Evolutionary conservation across 2,797 vertebrate genomes (phyloP), one percentile per base, ranked within the genome.

Genomic region (Notoglanidium macrostoma): DNA sequence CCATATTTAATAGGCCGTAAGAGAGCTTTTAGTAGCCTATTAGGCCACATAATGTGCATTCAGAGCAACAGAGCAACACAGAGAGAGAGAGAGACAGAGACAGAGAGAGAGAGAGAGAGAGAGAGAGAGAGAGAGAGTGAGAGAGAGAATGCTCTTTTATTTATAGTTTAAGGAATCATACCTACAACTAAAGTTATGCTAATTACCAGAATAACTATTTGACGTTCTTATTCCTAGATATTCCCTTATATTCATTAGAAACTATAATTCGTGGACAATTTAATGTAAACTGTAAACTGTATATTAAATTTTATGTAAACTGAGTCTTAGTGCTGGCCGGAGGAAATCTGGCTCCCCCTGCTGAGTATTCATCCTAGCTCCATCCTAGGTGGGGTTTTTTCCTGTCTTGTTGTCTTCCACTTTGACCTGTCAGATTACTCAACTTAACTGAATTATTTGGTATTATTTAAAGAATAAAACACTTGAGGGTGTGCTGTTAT

Each of bases 1-100:
- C 29, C 65, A 84, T 70, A 84, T 73, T 84, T 84, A 84, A 84
- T 59, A 84, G 83, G 32, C 83, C 59, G 83, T 65, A 85, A 85
- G 15, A 63, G n/a, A 17, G 72, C 40, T 85, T 85, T 85, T 77
- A 76, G 80, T 65, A 46, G 46, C 26, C 44, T 67, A 46, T 59
- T 74, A 83, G 86, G 72, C 76, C 35, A 70, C 44, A 76, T 74
- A 67, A 74, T 55, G 57, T 77, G 84, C 55, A 63, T 49, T 23
- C 72, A 77, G 35, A 32, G 40, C 40, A 51, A 61, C 1, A n/a
- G 32, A 40, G 32, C 12, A 2, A 26, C 35, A 15, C 11, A 44
- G 12, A 44, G 23, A 61, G 55, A 59, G 55, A 57, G 76, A 61
- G 51, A 35, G 54, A 59, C 9, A 79, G 77, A 55, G 51, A 57